Percentiles rank a stretch among this genome's conserved stretches.
These are phyloP conservation scores for Hydropotes inermis DNA, from an alignment of 2,113 vertebrate genomes.

Conservation along the genomic window DNA sequence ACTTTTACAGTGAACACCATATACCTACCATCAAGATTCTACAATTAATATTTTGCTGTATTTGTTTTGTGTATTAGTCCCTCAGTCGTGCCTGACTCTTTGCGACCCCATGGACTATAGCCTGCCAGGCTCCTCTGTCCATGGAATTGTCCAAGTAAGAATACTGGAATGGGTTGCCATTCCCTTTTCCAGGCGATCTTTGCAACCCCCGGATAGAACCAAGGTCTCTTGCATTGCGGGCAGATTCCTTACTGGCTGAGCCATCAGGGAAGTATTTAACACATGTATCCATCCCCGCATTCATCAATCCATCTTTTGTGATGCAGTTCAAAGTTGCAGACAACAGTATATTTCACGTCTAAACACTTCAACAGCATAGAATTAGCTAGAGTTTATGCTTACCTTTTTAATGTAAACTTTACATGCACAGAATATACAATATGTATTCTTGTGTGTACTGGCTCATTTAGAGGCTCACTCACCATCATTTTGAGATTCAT, in stretches of 20 bases:
- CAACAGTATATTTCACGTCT: background rate
- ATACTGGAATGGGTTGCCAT: background rate
- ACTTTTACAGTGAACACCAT: background rate
- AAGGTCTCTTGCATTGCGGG: background rate
- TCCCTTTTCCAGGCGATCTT: background rate
- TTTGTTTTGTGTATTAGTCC: background rate
- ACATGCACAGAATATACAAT: background rate
- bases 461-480: background rate
- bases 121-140: background rate
- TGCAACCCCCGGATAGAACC: background rate
- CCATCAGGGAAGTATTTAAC: background rate
- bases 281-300: background rate
- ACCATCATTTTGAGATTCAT: background rate
- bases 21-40: background rate
- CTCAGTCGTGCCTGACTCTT: background rate
- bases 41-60: constrained; percentile 17
- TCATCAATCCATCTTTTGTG: background rate
- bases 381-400: background rate
- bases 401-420: background rate
- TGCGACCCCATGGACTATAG: background rate
- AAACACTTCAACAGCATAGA: background rate
- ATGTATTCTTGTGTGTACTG: background rate
- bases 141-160: background rate
- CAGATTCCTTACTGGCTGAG: background rate
- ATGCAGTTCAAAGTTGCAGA: background rate